Base-by-base conservation (phyloP, 2,797 vertebrate genomes). In the Gadopsis bispinosus region DNA sequence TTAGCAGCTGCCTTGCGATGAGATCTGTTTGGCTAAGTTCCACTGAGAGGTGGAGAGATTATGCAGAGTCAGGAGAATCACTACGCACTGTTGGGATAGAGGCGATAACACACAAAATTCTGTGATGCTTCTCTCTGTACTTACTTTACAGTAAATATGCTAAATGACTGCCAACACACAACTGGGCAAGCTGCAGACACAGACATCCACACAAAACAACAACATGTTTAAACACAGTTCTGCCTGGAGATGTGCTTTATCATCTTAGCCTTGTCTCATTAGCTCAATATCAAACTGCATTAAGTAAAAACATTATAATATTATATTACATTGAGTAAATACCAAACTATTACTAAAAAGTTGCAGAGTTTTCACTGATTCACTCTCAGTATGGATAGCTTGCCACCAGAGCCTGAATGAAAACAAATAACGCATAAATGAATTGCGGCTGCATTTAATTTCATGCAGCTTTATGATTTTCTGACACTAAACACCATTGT, bases 21-120 rank as follows among this genome's bases (percentile, higher is more conserved):
- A 78, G 72, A 81, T 88, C 50, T 66, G 64, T 80, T 91, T 92
- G 80, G 81, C 87, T 76, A 54, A 20, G 60, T 75, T 88, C 88
- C 84, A 83, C 77, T n/a, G 81, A 81, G 79, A 84, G 45, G 72
- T 62, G 22, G 78, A 33, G 83, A 81, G 76, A 88, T 91, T 87
- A 82, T 86, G 90, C 85, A 12, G 75, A 88, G 87, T 94, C 91
- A 93, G 87, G 83, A 91, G 85, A 90, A 83, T 87, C 59, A 41
- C 76, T 73, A 7, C 71, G 69, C 74, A 63, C 60, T 82, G 72
- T 59, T 59, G 70, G 74, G 69, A 85, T 63, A 62, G 58, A 61
- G 81, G 50, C 86, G 83, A 72, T 66, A 59, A 59, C 74, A 55
- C 59, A 73, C 51, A 60, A 84, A 80, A 77, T 62, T 68, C 83